These are phyloP conservation scores for Eucera pruinosa DNA, from an alignment of 2,888 invertebrate genomes.

Conservation along the genomic window DNA sequence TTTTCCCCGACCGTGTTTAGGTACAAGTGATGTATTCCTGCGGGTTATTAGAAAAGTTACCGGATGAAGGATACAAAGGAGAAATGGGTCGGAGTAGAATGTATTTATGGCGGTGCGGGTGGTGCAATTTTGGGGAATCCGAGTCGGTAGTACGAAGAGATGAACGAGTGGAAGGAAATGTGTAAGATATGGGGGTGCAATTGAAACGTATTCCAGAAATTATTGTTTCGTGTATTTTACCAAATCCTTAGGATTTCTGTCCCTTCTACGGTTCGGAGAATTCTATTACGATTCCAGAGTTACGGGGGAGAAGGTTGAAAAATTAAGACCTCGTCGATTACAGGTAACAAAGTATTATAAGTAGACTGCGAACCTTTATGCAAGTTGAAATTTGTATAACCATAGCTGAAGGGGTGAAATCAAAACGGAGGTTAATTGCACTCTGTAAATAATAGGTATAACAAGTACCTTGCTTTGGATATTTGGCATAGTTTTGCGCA, in stretches of 20 bases:
- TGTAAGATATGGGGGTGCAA: background rate
- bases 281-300: background rate
- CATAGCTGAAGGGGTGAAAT: no score
- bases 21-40: slow-evolving; percentile 18
- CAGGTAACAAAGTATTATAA: no score
- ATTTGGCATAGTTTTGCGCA: no score
- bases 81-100: background rate
- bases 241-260: background rate
- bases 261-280: background rate
- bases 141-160: background rate
- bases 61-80: background rate
- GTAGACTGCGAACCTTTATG: no score
- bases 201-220: background rate
- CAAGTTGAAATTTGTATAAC: no score
- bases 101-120: slow-evolving; percentile 31
- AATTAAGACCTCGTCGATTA: no score
- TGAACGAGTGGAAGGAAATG: background rate
- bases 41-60: slow-evolving; percentile 51
- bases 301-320: no score
- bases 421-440: no score
- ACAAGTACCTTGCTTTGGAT: no score
- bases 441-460: no score
- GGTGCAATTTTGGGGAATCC: slow-evolving; percentile 12
- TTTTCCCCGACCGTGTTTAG: slow-evolving; percentile 22
- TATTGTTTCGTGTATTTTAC: background rate